Percentiles rank a stretch among this genome's conserved stretches.
Conservation (phyloP, 2,888 invertebrate species). For the Sinelater perroti region DNA sequence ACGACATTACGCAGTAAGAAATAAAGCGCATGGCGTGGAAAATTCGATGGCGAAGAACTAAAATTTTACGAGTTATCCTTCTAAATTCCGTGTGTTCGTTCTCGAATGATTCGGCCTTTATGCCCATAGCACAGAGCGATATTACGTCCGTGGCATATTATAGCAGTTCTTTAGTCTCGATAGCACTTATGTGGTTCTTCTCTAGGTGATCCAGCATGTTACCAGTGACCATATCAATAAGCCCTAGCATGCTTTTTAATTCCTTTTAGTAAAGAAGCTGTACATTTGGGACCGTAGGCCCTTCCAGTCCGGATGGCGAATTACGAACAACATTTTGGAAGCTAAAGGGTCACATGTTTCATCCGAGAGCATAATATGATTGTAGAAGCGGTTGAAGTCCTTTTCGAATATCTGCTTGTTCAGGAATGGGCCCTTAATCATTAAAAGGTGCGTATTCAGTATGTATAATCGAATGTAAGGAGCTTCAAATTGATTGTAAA, state of each 20-base stretch:
- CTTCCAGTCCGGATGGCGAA: conserved; percentile 63
- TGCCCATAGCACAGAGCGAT: conserved; percentile 60
- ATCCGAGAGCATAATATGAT: conserved; percentile 59
- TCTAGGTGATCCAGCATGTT: conserved; percentile 56
- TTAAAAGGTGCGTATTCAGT: conserved; percentile 58
- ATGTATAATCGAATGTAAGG: conserved; percentile 60
- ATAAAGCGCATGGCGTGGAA: conserved; percentile 44
- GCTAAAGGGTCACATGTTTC: conserved; percentile 57
- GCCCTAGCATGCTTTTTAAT: conserved; percentile 61
- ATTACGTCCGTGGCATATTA: conserved; percentile 61
- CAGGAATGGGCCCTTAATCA: conserved; percentile 58
- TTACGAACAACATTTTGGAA: conserved; percentile 56
- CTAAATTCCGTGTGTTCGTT: conserved; percentile 56
- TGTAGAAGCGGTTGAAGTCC: conserved; percentile 60
- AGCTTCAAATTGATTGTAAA: conserved; percentile 47
- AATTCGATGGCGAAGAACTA: conserved; percentile 45
- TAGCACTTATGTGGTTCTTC: conserved; percentile 43
- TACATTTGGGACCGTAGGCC: conserved; percentile 62
- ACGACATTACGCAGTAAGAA: conserved; percentile 47
- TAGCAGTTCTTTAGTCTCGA: conserved; percentile 56
- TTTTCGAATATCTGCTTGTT: conserved; percentile 59
- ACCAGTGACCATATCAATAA: conserved; percentile 56
- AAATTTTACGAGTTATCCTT: conserved; percentile 53
- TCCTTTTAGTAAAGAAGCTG: conserved; percentile 64
- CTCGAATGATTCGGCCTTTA: conserved; percentile 57